Evolutionary conservation across 2,888 invertebrate genomes (phyloP).

Genomic region (Plagodis dolabraria): DNA sequence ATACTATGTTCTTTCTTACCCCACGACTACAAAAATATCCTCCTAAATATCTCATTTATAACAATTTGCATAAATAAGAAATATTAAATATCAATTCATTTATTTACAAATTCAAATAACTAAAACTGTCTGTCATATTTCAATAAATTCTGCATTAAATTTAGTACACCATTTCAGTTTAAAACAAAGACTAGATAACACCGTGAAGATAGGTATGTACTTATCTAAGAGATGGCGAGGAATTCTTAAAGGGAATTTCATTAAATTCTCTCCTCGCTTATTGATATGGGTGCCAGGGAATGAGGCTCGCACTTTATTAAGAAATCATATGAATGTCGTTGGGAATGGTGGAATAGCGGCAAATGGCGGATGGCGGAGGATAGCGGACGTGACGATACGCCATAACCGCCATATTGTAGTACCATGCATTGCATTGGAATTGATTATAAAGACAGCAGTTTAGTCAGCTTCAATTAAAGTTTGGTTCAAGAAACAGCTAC

Average conservation of each 20-base stretch:
- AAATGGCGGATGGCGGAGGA: conserved; percentile 55
- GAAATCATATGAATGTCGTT: conserved; percentile 78
- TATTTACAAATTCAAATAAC: neutral
- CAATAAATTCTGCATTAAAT: neutral
- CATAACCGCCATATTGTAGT: conserved; percentile 68
- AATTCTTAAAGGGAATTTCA: conserved; percentile 69
- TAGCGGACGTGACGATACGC: conserved; percentile 75
- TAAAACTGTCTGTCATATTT: neutral
- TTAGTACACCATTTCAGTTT: conserved; percentile 39
- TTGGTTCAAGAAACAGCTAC: too few species aligned
- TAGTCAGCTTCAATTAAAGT: too few species aligned
- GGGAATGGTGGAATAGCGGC: conserved; percentile 53
- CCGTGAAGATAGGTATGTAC: conserved; percentile 49
- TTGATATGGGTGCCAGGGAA: conserved; percentile 78
- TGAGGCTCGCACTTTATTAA: conserved; percentile 78
- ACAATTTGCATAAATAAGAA: too few species aligned
- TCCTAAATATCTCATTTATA: too few species aligned
- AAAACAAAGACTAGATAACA: conserved; percentile 51
- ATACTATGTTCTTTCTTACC: too few species aligned
- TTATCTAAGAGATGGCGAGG: conserved; percentile 59
- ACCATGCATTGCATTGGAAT: conserved; percentile 38
- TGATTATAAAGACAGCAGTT: too few species aligned
- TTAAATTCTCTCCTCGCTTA: conserved; percentile 72
- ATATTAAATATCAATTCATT: too few species aligned
- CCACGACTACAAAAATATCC: too few species aligned